Evolutionary conservation across 2,113 vertebrate genomes (phyloP).

Genomic region (Apaloderma vittatum): DNA sequence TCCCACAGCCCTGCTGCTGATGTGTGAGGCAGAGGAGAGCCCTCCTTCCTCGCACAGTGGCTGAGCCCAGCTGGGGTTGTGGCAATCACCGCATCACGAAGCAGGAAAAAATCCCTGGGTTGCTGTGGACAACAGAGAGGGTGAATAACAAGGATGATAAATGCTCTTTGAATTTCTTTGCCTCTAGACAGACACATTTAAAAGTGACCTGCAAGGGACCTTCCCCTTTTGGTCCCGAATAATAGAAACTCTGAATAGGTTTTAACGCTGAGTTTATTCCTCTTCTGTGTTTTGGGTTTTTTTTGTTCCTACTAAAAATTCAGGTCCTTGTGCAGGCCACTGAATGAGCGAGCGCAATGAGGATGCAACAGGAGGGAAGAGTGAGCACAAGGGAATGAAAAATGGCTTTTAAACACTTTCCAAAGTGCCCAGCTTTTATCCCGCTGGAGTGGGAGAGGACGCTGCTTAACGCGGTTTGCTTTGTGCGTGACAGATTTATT

Average conservation of each 20-base stretch:
- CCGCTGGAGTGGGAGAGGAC: neutral
- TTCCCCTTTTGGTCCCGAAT: constrained; percentile 38
- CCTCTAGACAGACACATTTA: constrained; percentile 48
- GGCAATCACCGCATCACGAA: neutral
- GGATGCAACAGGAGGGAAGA: constrained; percentile 28
- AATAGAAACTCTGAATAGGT: constrained; percentile 53
- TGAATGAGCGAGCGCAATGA: neutral
- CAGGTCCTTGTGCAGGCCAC: neutral
- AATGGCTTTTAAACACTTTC: constrained; percentile 28
- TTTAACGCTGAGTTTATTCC: constrained; percentile 17
- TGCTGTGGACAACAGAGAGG: neutral
- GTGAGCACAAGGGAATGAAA: constrained; percentile 40
- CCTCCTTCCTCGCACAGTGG: neutral
- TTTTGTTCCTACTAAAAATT: constrained; percentile 33
- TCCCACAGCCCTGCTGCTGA: neutral
- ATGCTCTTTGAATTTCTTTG: constrained; percentile 31
- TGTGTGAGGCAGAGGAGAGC: neutral
- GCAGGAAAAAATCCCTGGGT: neutral
- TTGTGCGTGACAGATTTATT: constrained; percentile 47
- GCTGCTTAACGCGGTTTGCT: neutral
- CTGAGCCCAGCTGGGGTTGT: neutral
- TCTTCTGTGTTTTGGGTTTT: neutral
- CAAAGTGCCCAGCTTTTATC: constrained; percentile 32
- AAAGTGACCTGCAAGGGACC: constrained; percentile 49
- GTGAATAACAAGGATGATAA: constrained; percentile 44